Evolutionary conservation across 2,888 invertebrate genomes (phyloP), one percentile per base, ranked within the genome.

Genomic region (Epinotia nisella): DNA sequence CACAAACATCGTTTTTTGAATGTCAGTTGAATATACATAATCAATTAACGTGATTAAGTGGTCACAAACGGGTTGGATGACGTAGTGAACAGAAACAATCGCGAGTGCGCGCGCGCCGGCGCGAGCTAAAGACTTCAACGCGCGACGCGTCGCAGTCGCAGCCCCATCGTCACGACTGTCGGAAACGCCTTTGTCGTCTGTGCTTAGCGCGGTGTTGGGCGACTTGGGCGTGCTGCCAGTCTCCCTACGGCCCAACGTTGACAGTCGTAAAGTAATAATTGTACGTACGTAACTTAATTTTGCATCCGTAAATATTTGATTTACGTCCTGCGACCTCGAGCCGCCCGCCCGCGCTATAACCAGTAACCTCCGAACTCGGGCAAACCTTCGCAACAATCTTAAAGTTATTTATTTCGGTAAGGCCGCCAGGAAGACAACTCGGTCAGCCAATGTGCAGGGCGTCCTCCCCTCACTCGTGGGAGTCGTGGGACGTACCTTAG

Each of bases 111-210:
- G 13, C 5, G 49, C 35, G 59, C 10, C 53, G 35, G 53, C 17
- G 7, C 51, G 56, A n/a, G 10, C 56, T 56, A 24, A 58, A 67
- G 66, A 67, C 24, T 45, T 67, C 66, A 67, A 67, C 66, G 66
- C 55, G 66, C 45, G 35, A 19, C 65, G 61, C 65, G 3, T 41
- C 10, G 15, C 13, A 17, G 13, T 21, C 19, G 7, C 15, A 58
- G 9, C 49, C 1, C n/a, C 11, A 4, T 13, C 49, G 49, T n/a
- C 7, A 13, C n/a, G 49, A n/a, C n/a, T 49, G 49, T 49, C 7
- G n/a, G 5, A 49, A 15, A 7, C 49, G 5, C 49, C 0, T 3
- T 45, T 15, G 4, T 45, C 45, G 45, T 11, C 13, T 15, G 49
- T n/a, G 13, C 13, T 49, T 49, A 49, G 3, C 15, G 15, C 0